Evolutionary conservation across 2,888 invertebrate species (phyloP), one percentile per base, ranked within the genome.

Genomic region (Lasioglossum oenotherae): DNA sequence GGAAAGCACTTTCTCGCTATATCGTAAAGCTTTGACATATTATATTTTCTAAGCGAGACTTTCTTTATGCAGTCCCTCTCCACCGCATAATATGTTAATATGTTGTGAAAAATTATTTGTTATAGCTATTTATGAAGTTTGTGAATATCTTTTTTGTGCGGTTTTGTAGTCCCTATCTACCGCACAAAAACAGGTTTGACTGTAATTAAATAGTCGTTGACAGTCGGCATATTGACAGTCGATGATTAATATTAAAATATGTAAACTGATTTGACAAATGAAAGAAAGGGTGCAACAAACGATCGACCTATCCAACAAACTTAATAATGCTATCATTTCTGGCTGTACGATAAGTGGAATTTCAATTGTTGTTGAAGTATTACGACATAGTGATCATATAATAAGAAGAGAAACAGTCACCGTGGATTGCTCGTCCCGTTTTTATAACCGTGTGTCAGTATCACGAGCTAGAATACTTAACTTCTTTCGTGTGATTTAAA

Each of bases 401-500:
- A 19, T 35, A 67, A 19, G 8, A 67, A 67, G 19, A 16, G 6
- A 10, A 23, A 53, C 38, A 38, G 10, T 67, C 67, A 16, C 53
- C 3, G 46, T n/a, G 67, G 64, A 35, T 23, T 27, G 31, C 12
- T 10, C 14, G 31, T 44, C n/a, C 64, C 4, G 73, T 60, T 57
- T 60, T 60, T 57, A 8, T 60, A 75, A 60, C n/a, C 5, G 16
- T 38, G 19, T 27, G n/a, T 23, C 44, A 4, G 41, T 38, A 74
- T 27, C 72, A 31, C 16, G 16, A 14, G 67, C 35, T 67, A 27
- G 57, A 57, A 75, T 41, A 10, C 27, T 57, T 27, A 1, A n/a
- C 80, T 14, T 27, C 53, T 87, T 84, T 87, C 77, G 84, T 74
- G 81, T 60, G 80, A 80, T 84, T 81, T 77, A 87, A 87, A 81